Conservation (phyloP, 2,888 invertebrate species). For the Gerosis bhagava region DNA sequence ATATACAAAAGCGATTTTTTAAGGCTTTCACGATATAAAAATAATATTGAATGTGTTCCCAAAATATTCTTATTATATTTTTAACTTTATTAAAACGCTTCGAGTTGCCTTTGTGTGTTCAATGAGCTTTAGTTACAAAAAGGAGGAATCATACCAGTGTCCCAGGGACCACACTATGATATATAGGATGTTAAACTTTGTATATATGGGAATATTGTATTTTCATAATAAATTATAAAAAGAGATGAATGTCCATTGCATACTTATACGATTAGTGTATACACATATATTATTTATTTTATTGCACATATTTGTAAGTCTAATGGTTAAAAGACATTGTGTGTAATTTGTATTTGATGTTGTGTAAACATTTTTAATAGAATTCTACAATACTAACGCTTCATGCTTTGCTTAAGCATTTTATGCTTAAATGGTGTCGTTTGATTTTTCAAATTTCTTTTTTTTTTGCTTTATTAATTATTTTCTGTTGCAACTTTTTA, state of each 20-base stretch:
- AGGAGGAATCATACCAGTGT: conserved; percentile 27
- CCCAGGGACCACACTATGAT: conserved; percentile 41
- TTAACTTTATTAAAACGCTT: conserved; percentile 9
- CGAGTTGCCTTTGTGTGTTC: conserved; percentile 30
- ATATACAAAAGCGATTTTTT: conserved; percentile 31
- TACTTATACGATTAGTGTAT: conserved; percentile 44
- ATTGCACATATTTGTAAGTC: conserved; percentile 50
- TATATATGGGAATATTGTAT: conserved; percentile 60
- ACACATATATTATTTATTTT: conserved; percentile 57
- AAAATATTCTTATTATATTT: no score
- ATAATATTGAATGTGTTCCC: no score
- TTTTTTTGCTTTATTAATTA: conserved; percentile 38
- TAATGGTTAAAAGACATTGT: conserved; percentile 51
- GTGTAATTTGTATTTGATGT: conserved; percentile 61
- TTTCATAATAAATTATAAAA: conserved; percentile 53
- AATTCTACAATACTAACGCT: conserved; percentile 58
- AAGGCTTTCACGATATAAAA: no score
- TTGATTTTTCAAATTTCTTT: conserved; percentile 34
- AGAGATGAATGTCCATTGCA: conserved; percentile 57
- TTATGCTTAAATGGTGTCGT: conserved; percentile 40
- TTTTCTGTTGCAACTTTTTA: conserved; percentile 67
- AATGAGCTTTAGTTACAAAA: conserved; percentile 25
- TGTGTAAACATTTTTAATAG: conserved; percentile 52
- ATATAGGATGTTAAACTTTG: conserved; percentile 49
- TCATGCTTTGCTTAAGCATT: conserved; percentile 55